Conservation (phyloP, 2,113 vertebrate genomes). For the Nanorana parkeri region DNA sequence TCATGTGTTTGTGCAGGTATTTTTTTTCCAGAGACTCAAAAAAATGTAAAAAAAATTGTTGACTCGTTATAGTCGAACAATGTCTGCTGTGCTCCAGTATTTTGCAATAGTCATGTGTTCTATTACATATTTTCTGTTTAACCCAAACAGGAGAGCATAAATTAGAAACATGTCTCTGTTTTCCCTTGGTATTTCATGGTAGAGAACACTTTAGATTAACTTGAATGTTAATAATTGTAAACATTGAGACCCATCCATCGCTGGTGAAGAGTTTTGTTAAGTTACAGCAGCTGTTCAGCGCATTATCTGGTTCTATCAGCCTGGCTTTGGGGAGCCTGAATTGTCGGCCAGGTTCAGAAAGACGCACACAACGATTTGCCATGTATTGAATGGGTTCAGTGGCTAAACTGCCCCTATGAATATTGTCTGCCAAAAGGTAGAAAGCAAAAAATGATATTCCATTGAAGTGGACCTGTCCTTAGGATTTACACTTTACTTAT, state of each 20-base stretch:
- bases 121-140: slow-evolving; percentile 11
- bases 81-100: slow-evolving; percentile 13
- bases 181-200: not conserved
- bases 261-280: not conserved
- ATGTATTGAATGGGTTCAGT: too few species aligned
- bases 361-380: not conserved
- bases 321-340: not conserved
- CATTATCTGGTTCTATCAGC: not conserved
- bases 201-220: not conserved
- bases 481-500: too few species aligned
- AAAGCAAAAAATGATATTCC: not conserved
- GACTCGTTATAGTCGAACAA: slow-evolving; percentile 15
- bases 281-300: not conserved
- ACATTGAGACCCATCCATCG: not conserved
- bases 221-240: not conserved
- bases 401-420: not conserved
- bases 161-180: slow-evolving; percentile 33
- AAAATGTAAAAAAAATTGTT: slow-evolving; percentile 3
- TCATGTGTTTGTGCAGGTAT: not conserved
- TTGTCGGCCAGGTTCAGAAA: not conserved
- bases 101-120: slow-evolving; percentile 56
- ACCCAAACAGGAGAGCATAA: slow-evolving; percentile 37
- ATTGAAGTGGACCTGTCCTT: too few species aligned
- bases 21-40: slow-evolving; percentile 30
- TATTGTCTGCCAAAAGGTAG: not conserved